A percentile compares a stretch with the other conserved stretches of the same genome.
Conservation (phyloP, 2,113 vertebrate genomes). For the Centropristis striata region DNA sequence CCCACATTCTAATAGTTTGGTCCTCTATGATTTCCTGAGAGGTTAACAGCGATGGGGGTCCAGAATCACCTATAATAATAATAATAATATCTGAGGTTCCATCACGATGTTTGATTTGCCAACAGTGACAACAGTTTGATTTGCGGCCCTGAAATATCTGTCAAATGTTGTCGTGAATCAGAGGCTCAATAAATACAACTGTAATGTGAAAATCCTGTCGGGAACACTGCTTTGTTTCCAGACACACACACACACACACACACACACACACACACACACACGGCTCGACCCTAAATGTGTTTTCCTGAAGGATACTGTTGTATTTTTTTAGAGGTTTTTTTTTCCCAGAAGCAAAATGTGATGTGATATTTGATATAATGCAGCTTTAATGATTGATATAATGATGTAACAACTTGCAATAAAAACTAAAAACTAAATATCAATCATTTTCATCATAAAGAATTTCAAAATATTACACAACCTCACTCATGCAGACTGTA, state of each 20-base stretch:
- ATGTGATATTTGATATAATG: constrained; percentile 24
- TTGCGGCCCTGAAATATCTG: constrained; percentile 57
- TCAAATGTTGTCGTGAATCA: constrained; percentile 60
- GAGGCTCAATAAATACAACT: constrained; percentile 65
- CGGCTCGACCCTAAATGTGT: constrained; percentile 26
- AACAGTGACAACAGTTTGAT: constrained; percentile 51
- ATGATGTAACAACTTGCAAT: not conserved
- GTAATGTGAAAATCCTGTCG: constrained; percentile 51
- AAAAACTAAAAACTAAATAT: not conserved
- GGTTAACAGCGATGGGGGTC: not conserved
- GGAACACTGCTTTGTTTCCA: constrained; percentile 53
- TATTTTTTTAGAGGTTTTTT: too few relatives aligned
- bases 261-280: constrained; percentile 5
- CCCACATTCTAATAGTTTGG: not conserved
- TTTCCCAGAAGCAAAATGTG: too few relatives aligned
- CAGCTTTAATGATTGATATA: constrained; percentile 25
- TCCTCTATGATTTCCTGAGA: constrained; percentile 4
- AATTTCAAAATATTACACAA: not conserved
- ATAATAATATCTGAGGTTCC: not conserved
- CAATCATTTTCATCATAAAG: not conserved
- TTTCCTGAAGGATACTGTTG: constrained; percentile 42
- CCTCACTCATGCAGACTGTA: not conserved
- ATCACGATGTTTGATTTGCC: too few relatives aligned
- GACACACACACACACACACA: constrained; percentile 27
- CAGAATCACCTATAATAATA: constrained; percentile 3